A percentile compares a stretch with the other conserved stretches of the same genome.
Conservation (phyloP, 2,113 vertebrate genomes). For the Centropus unirufus region DNA sequence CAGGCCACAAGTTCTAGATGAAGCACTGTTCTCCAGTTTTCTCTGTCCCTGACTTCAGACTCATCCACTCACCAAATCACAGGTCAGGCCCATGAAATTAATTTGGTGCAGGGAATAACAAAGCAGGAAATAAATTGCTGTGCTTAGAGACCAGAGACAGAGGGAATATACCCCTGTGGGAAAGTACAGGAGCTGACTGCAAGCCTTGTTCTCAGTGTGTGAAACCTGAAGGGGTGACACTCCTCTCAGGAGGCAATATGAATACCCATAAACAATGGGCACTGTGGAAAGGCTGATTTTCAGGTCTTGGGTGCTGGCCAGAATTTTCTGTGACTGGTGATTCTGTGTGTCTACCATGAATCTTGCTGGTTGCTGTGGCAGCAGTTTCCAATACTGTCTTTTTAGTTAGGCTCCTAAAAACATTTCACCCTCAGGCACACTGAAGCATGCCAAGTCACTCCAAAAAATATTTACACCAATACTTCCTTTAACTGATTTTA, state of each 20-base stretch:
- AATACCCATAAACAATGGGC: background rate
- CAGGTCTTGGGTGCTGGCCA: background rate
- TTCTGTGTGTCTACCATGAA: background rate
- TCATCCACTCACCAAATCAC: background rate
- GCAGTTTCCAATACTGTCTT: background rate
- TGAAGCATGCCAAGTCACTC: background rate
- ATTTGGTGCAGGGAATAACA: background rate
- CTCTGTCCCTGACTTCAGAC: background rate
- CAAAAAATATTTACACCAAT: background rate
- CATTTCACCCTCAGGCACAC: background rate
- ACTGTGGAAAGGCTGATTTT: background rate
- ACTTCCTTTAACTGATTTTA: background rate
- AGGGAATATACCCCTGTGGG: background rate
- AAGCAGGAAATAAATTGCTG: background rate
- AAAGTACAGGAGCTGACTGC: background rate
- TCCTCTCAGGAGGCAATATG: background rate
- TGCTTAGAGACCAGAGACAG: background rate
- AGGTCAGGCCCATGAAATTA: background rate
- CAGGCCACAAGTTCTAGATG: background rate
- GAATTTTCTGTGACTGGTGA: background rate
- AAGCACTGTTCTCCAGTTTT: background rate
- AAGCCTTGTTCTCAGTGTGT: accelerated
- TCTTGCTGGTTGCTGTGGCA: background rate
- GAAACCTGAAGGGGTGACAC: background rate
- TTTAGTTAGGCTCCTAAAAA: background rate